phyloP scores from a whole-genome alignment of 2,113 vertebrate species.

The Psammodynastes pulverulentus region DNA sequence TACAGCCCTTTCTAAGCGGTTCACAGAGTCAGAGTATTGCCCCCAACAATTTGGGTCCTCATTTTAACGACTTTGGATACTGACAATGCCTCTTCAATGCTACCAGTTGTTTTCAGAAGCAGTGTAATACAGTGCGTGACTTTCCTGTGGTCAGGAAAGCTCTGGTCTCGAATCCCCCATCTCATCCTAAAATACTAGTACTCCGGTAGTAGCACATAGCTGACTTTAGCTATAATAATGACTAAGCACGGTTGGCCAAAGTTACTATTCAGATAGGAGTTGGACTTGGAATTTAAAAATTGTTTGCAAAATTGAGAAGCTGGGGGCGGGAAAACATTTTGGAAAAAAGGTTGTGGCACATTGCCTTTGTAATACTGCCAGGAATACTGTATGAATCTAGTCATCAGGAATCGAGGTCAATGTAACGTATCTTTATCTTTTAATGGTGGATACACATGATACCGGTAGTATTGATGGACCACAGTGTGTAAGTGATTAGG shows the following conservation, averaged over 20 bases:
- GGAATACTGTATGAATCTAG: background rate
- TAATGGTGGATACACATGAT: background rate
- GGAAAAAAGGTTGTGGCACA: background rate
- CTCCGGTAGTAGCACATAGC: background rate
- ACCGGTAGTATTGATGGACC: background rate
- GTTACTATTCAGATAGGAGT: background rate
- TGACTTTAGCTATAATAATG: background rate
- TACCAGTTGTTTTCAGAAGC: background rate
- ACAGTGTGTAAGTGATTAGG: background rate
- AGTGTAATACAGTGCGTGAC: background rate
- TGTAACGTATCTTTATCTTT: background rate
- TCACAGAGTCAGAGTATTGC: no score
- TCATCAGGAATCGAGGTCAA: background rate
- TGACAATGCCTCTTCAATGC: background rate
- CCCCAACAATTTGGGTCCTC: no score
- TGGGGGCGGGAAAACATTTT: background rate
- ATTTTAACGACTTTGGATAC: no score
- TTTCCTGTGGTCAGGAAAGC: background rate
- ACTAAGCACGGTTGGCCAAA: background rate
- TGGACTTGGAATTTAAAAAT: background rate
- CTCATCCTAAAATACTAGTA: background rate
- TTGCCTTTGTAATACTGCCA: background rate
- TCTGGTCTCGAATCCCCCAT: background rate
- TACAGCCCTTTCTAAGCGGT: no score
- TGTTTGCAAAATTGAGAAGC: background rate